phyloP scores from a whole-genome alignment of 2,113 vertebrate genomes.

The Ancistrus triradiatus region DNA sequence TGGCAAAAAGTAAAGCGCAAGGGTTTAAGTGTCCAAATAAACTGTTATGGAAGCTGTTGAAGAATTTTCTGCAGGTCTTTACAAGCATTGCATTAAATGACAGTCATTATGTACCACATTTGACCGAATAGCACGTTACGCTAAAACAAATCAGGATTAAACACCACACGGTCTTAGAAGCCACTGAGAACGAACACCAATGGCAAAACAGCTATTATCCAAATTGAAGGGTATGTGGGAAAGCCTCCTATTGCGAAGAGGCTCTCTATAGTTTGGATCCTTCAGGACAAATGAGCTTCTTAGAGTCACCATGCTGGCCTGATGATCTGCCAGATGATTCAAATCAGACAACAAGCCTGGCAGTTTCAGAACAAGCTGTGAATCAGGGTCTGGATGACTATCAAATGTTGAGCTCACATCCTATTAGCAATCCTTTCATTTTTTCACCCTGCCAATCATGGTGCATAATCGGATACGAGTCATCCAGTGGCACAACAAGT shows the following conservation, averaged over 20 bases:
- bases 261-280: background rate
- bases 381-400: slow-evolving; percentile 47
- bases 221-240: slow-evolving; percentile 40
- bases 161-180: no score
- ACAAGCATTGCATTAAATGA: no score
- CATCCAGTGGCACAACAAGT: no score
- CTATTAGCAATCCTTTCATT: slow-evolving; percentile 10
- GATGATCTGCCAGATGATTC: background rate
- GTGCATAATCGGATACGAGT: slow-evolving; percentile 41
- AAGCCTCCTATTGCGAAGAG: slow-evolving; percentile 21
- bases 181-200: slow-evolving; percentile 31
- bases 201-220: slow-evolving; percentile 55
- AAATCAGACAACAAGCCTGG: background rate
- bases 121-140: no score
- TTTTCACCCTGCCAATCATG: slow-evolving; percentile 14
- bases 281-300: slow-evolving; percentile 6
- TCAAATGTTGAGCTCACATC: background rate
- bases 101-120: no score
- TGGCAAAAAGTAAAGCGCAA: no score
- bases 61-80: no score
- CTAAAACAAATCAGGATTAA: no score
- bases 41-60: no score
- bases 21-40: no score
- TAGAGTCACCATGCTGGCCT: background rate
- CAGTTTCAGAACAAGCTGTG: slow-evolving; percentile 31